phyloP scores from a whole-genome alignment of 2,888 invertebrate genomes.

The Scaptomyza cyrtandrae region DNA sequence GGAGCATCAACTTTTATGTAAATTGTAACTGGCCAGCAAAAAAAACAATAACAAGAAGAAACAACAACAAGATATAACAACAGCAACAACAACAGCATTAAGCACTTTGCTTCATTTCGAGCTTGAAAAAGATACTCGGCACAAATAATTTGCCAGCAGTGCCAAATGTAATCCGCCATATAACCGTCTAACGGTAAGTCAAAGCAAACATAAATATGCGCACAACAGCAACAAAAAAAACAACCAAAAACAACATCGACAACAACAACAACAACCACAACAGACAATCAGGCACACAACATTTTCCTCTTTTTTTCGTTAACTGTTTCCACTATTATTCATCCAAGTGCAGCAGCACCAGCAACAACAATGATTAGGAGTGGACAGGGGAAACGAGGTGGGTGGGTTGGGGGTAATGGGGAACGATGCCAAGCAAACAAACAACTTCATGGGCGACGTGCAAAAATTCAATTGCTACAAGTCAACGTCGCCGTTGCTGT shows the following conservation, averaged over 20 bases:
- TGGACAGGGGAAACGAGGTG: background rate
- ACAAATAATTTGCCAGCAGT: constrained; percentile 79
- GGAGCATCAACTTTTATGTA: constrained; percentile 30
- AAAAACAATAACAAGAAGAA: constrained; percentile 2
- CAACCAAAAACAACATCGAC: too few relatives aligned
- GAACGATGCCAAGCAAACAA: constrained; percentile 74
- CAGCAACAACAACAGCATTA: constrained; percentile 23
- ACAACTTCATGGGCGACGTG: constrained; percentile 81
- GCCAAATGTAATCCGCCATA: constrained; percentile 80
- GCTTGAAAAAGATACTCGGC: constrained; percentile 64
- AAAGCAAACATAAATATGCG: constrained; percentile 80
- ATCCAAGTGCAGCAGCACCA: constrained; percentile 62
- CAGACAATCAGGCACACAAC: constrained; percentile 70
- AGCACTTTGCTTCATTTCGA: constrained; percentile 47
- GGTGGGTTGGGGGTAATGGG: constrained; percentile 26
- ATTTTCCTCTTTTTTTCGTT: constrained; percentile 75
- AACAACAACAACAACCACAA: constrained; percentile 35
- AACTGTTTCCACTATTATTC: constrained; percentile 79
- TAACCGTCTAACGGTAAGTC: constrained; percentile 79
- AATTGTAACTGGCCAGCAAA: constrained; percentile 22
- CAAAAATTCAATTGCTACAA: constrained; percentile 81
- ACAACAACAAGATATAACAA: background rate
- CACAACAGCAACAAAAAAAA: constrained; percentile 53
- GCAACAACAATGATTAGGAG: constrained; percentile 34
- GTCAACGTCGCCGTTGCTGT: constrained; percentile 37